Evolutionary conservation across 2,888 invertebrate genomes (phyloP).

Genomic region (Epinotia demarniana): DNA sequence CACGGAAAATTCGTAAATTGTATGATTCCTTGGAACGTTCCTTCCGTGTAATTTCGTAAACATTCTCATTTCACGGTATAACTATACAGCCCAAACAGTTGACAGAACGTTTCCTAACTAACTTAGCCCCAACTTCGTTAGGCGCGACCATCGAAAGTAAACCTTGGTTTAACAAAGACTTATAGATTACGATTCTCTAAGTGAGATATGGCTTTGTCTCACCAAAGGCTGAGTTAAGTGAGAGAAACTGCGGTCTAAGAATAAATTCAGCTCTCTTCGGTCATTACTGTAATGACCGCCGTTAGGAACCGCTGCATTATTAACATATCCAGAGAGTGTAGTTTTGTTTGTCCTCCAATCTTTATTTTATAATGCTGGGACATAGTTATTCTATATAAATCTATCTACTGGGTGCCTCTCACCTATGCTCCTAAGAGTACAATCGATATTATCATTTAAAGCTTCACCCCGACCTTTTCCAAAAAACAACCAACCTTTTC

Average conservation of each 20-base stretch:
- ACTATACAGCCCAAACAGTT: neutral
- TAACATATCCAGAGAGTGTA: conserved; percentile 8
- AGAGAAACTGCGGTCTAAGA: conserved; percentile 41
- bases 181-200: neutral
- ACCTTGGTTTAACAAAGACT: neutral
- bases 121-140: conserved; percentile 21
- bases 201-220: conserved; percentile 12
- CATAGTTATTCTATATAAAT: too few relatives aligned
- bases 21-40: neutral
- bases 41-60: neutral
- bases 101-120: conserved; percentile 12
- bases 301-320: conserved; percentile 43
- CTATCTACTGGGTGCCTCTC: too few relatives aligned
- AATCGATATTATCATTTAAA: too few relatives aligned
- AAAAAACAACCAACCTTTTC: too few relatives aligned
- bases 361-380: too few relatives aligned
- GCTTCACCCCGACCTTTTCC: too few relatives aligned
- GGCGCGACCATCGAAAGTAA: neutral
- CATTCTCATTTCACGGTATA: neutral
- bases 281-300: conserved; percentile 44
- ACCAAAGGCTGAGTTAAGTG: conserved; percentile 33
- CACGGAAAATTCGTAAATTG: too few relatives aligned
- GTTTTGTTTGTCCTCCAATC: neutral
- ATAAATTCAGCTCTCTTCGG: conserved; percentile 40
- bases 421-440: too few relatives aligned